Percentiles rank a stretch among this genome's conserved stretches.
phyloP scores from a whole-genome alignment of 2,888 invertebrate genomes.

The Tipula lateralis region DNA sequence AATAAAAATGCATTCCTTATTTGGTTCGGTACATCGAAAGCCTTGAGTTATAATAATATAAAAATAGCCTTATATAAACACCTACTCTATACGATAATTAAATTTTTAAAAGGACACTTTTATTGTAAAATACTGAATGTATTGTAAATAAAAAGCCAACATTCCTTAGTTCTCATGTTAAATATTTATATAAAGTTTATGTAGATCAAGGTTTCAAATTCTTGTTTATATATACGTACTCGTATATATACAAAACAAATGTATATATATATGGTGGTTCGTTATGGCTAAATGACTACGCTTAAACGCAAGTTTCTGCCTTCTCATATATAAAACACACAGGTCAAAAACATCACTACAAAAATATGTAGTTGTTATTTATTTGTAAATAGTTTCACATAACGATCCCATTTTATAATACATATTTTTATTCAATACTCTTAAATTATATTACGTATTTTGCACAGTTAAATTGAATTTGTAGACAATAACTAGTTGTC shows the following conservation, averaged over 20 bases:
- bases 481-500: not conserved
- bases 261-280: not conserved
- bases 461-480: not conserved
- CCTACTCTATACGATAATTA: not conserved
- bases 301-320: not conserved
- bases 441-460: not conserved
- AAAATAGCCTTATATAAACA: not conserved
- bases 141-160: not conserved
- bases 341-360: not conserved
- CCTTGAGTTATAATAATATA: not conserved
- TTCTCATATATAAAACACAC: not conserved
- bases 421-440: not conserved
- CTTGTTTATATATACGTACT: not conserved
- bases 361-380: not conserved
- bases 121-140: not conserved
- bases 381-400: not conserved
- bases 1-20: not conserved
- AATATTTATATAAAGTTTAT: slow-evolving; percentile 19
- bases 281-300: not conserved
- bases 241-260: not conserved
- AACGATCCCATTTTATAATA: not conserved
- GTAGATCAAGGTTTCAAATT: slow-evolving; percentile 19
- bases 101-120: not conserved
- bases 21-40: not conserved
- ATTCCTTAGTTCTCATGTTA: slow-evolving; percentile 11